Evolutionary conservation across 2,888 invertebrate genomes (phyloP).

Genomic region (Metopia argyrocephala): DNA sequence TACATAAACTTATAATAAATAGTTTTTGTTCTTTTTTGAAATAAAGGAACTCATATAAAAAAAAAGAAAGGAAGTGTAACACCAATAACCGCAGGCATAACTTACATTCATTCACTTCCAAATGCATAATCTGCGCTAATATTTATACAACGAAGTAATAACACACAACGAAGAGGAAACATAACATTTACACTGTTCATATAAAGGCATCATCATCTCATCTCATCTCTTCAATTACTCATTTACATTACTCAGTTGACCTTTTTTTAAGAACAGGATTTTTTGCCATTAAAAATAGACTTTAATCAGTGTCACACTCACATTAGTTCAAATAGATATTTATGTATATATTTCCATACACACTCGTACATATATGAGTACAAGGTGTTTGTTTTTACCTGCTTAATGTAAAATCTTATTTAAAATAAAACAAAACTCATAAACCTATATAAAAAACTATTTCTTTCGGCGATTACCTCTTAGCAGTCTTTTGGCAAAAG

Average conservation of each 20-base stretch:
- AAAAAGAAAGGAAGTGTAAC: background rate
- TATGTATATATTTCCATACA: background rate
- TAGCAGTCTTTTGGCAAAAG: too few relatives aligned
- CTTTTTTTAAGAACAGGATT: too few relatives aligned
- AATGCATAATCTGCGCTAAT: constrained; percentile 34
- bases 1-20: background rate
- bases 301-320: background rate
- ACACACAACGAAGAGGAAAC: background rate
- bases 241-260: too few relatives aligned
- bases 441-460: too few relatives aligned
- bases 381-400: background rate
- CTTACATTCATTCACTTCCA: constrained; percentile 39
- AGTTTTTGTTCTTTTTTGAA: too few relatives aligned
- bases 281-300: background rate
- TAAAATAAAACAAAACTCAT: too few relatives aligned
- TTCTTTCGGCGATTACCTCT: too few relatives aligned
- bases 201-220: background rate
- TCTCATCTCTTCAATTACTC: background rate
- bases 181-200: background rate
- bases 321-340: background rate
- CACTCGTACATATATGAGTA: background rate
- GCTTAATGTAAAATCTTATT: background rate
- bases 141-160: constrained; percentile 13
- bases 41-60: background rate
- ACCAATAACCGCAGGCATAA: constrained; percentile 48